A percentile compares a stretch with the other conserved stretches of the same genome.
Conservation (phyloP, 2,797 vertebrate species). For the Liparis tanakae region DNA sequence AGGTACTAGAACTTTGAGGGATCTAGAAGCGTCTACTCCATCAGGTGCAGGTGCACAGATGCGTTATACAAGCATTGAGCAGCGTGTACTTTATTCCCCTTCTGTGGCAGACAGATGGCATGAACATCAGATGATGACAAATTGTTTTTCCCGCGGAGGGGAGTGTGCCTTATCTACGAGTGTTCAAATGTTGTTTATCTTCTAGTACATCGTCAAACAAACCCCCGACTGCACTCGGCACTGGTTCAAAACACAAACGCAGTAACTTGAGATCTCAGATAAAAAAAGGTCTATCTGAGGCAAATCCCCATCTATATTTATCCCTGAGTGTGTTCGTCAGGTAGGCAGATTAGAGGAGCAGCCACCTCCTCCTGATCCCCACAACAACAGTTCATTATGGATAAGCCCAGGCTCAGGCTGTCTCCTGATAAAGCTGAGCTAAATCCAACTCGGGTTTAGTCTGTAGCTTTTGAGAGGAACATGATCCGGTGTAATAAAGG, state of each 20-base stretch:
- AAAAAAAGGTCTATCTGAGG: constrained; percentile 23
- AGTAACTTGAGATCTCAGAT: constrained; percentile 10
- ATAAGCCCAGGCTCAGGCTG: constrained; percentile 67
- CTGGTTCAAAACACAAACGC: constrained; percentile 17
- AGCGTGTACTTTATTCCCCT: constrained; percentile 26
- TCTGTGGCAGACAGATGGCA: constrained; percentile 50
- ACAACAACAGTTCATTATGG: constrained; percentile 54
- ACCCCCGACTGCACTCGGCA: constrained; percentile 14
- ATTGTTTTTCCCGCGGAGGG: constrained; percentile 41
- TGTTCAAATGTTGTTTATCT: constrained; percentile 11
- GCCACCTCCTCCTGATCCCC: constrained; percentile 51
- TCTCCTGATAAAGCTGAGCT: constrained; percentile 57
- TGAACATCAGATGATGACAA: constrained; percentile 52
- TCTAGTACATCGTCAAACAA: neutral
- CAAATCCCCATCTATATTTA: constrained; percentile 63
- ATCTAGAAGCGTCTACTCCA: constrained; percentile 15
- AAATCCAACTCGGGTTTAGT: constrained; percentile 65
- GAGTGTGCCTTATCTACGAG: constrained; percentile 19
- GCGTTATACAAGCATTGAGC: constrained; percentile 25
- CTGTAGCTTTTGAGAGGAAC: constrained; percentile 39
- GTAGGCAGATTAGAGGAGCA: constrained; percentile 67
- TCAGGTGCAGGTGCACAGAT: constrained; percentile 13
- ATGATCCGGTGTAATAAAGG: constrained; percentile 50
- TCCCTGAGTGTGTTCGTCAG: constrained; percentile 60
- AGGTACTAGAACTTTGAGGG: constrained; percentile 42